Evolutionary conservation across 2,888 invertebrate species (phyloP), one percentile per base, ranked within the genome.

Genomic region (Macaria liturata): DNA sequence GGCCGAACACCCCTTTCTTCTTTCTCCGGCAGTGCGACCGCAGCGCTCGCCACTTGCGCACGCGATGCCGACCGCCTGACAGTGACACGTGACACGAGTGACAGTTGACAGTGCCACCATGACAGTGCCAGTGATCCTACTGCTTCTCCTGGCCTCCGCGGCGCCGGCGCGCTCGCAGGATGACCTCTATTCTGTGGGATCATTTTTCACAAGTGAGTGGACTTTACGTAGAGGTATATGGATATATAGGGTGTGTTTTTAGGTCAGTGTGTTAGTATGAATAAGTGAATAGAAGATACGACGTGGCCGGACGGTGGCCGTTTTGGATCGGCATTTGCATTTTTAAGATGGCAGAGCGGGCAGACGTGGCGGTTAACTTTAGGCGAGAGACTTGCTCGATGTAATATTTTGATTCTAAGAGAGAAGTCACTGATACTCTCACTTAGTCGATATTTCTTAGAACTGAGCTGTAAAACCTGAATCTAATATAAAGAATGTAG

Each of bases 151-250:
- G 63, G 54, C 71, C 46, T 72, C 80, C 48, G 54, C 71, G 48
- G 72, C 80, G 46, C 73, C 71, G 32, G 63, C 77, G 65, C 67
- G 70, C 62, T 81, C 86, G 64, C 93, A 95, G 88, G 96, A 96
- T 80, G 97, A 96, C 71, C 96, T 96, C 50, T 60, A 60, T 39
- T 92, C 97, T 78, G 95, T 96, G 63, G 95, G 96, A 75, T 96
- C 96, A 76, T 95, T 97, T 83, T 91, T 97, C 56, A 96, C 96
- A 86, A 96, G 96, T 96, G 92, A 90, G 88, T 67, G 20, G 20
- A 20, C 20, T 20, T 20, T 20, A 2, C 20, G 20, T 20, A 20
- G 20, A 20, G 20, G 20, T 50, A 39, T 53, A 65, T 39, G n/a
- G 30, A 4, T 54, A 34, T 46, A 59, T 59, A 51, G 54, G 59